Percentiles rank a stretch among this genome's conserved stretches.
These are phyloP conservation scores for Gallinago jamesoni DNA, from an alignment of 2,113 vertebrate genomes.

Conservation along the genomic window DNA sequence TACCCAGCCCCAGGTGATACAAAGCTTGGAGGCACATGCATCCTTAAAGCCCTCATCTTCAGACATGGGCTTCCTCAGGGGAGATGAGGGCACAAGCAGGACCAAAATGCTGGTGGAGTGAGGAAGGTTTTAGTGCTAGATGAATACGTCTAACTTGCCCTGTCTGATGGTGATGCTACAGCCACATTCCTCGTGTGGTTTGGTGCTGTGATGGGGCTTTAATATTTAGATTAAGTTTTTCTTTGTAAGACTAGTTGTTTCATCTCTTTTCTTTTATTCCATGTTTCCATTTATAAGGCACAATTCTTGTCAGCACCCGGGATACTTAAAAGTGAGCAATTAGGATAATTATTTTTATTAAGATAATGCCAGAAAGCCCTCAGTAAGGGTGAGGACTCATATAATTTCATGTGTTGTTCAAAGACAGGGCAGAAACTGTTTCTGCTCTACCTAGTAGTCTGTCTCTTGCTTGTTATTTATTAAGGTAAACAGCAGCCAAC, in stretches of 20 bases:
- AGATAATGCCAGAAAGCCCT: neutral
- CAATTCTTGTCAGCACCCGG: neutral
- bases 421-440: neutral
- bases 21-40: neutral
- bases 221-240: neutral
- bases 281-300: neutral
- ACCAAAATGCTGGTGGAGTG: neutral
- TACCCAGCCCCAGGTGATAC: neutral
- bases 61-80: neutral
- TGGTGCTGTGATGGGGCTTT: neutral
- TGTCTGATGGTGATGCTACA: neutral
- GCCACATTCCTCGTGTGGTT: neutral
- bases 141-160: neutral
- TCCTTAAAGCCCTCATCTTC: neutral
- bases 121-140: neutral
- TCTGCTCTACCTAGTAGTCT: neutral
- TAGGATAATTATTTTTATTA: neutral
- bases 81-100: neutral
- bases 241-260: neutral
- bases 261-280: neutral
- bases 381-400: neutral
- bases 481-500: neutral
- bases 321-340: neutral
- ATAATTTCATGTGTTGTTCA: neutral
- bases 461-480: neutral